Base-by-base conservation (phyloP, 2,888 invertebrate genomes). In the Stomorhina lunata region DNA sequence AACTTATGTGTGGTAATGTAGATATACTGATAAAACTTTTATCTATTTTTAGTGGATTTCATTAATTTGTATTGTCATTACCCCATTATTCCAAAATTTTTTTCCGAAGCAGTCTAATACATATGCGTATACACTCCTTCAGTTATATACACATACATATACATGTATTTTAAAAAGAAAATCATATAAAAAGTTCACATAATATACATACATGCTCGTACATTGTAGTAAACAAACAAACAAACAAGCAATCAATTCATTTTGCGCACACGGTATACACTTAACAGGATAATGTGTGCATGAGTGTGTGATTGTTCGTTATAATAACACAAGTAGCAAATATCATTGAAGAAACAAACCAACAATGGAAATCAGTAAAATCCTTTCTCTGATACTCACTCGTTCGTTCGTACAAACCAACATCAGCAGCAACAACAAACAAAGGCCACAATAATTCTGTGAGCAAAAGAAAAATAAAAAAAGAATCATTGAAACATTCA, bases 301-400 rank as follows among this genome's bases (percentile, higher is more conserved):
- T 15, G 27, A 15, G 7, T 17, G 1, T 55, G 27, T 40, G 7
- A 12, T 10, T 57, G 20, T 57, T 57, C 57, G 12, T 66, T 50
- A 50, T 34, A n/a, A 32, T 12, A 53, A 27, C 40, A 25, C 27
- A 55, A 68, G 53, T 68, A 68, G 17, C 25, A 68, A 68, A 68
- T 68, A 20, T 29, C 40, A 29, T 68, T 53, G 17, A 55, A 40
- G 53, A 40, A 68, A 55, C 40, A 29, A 55, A 55, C 53, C 22
- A 55, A 29, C 29, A 68, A 53, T 37, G 48, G 34, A 50, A 66
- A 61, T 1, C 48, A 22, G 17, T 37, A 9, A 37, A 32, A 45
- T 63, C 27, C 25, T n/a, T 12, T 25, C 25, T 6, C 53, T n/a
- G 15, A 4, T 10, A 25, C 7, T 17, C 17, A 53, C 25, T 12